These are phyloP conservation scores for Bibio marci DNA, from an alignment of 2,888 invertebrate species.

Conservation along the genomic window DNA sequence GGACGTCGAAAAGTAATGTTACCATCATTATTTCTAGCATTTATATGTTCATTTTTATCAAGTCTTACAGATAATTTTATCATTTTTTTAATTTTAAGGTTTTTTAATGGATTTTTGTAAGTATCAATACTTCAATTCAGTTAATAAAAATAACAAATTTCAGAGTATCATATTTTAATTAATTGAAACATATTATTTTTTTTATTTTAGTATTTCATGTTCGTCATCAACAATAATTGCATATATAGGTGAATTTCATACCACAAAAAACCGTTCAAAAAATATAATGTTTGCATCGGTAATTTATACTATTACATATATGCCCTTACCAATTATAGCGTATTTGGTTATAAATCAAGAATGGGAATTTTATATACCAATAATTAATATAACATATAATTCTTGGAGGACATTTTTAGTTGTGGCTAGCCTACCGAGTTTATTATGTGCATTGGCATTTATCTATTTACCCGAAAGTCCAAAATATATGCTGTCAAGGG, in stretches of 20 bases:
- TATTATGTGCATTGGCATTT: conserved; percentile 18
- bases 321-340: conserved; percentile 21
- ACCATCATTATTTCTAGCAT: conserved; percentile 29
- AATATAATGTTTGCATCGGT: conserved; percentile 23
- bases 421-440: conserved; percentile 20
- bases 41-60: conserved; percentile 29
- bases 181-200: no score
- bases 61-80: conserved; percentile 31
- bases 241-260: conserved; percentile 35
- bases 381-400: conserved; percentile 17
- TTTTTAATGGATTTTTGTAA: conserved; percentile 34
- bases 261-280: conserved; percentile 28
- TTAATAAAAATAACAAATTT: no score
- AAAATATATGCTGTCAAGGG: conserved; percentile 19
- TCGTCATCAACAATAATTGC: conserved; percentile 34
- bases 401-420: conserved; percentile 24
- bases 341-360: conserved; percentile 22
- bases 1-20: no score
- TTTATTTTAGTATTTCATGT: conserved; percentile 28
- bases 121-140: no score
- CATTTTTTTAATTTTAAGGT: conserved; percentile 32
- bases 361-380: conserved; percentile 17
- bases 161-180: no score
- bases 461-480: conserved; percentile 24
- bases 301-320: conserved; percentile 21